Base-by-base conservation (phyloP, 2,113 vertebrate species). In the Ellobius talpinus region DNA sequence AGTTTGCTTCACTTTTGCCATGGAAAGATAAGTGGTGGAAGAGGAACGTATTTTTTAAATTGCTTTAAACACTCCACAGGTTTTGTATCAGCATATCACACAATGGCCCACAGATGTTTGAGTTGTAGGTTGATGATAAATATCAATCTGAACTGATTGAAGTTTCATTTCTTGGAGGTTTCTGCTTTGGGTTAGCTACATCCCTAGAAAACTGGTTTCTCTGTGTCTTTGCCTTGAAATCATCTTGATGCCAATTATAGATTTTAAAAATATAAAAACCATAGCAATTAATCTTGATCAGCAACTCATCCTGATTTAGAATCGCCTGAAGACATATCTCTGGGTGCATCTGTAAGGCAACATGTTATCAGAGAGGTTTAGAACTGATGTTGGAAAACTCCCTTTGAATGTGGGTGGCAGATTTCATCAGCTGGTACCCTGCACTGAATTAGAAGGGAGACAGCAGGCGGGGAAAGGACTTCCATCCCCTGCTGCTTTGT, bases 211-310 rank as follows among this genome's bases (percentile, higher is more conserved):
- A 6, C 45, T 87, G 91, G 61, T 79, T 42, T 93, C 50, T 87
- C 14, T 66, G 42, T 93, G 58, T 85, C 70, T 77, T 90, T n/a
- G 87, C 61, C 42, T 94, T 74, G 79, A 95, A 90, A 93, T 92
- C 79, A 79, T 77, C 63, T 42, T 90, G 8, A 74, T 87, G 26
- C 19, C 61, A 79, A 66, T 16, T 19, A 65, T 61, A 70, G 42
- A 39, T 29, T 42, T 74, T 26, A 55, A 89, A 55, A 58, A 70
- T 31, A 39, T 7, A 39, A 7, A 52, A 39, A 55, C 68, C 3
- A 26, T 73, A 1, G 36, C 23, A 55, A 39, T 88, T 72, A 55
- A 39, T 72, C 86, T 55, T 58, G 47, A 88, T 55, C 8, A 16
- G 23, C 17, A 42, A 42, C 39, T 31, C 58, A n/a, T 45, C 8